Percentiles rank a stretch among this genome's conserved stretches.
These are phyloP conservation scores for Mimachlamys varia DNA, from an alignment of 2,888 invertebrate genomes.

Conservation along the genomic window DNA sequence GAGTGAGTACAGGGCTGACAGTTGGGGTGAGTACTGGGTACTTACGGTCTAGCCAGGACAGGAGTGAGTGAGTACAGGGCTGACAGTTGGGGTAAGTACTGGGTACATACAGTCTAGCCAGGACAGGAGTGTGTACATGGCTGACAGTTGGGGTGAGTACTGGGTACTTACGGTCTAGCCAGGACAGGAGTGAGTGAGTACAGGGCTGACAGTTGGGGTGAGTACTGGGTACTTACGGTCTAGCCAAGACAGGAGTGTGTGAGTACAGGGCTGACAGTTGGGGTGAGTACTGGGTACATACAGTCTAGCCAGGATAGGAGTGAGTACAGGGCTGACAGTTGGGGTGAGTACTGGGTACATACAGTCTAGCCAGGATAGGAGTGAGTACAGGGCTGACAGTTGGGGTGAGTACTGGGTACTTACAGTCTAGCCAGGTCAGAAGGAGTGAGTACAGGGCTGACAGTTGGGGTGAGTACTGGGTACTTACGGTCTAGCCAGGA, in stretches of 20 bases:
- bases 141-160: slow-evolving; percentile 47
- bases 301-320: not conserved
- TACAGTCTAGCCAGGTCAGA: slow-evolving; percentile 77
- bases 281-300: not conserved
- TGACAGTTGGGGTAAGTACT: too few species aligned
- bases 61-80: slow-evolving; percentile 50
- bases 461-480: slow-evolving; percentile 79
- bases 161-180: too few species aligned
- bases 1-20: too few species aligned
- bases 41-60: slow-evolving; percentile 78
- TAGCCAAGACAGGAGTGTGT: too few species aligned
- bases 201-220: too few species aligned
- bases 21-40: slow-evolving; percentile 48
- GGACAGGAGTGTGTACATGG: too few species aligned
- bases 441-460: slow-evolving; percentile 78
- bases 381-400: slow-evolving; percentile 77
- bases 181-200: too few species aligned
- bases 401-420: slow-evolving; percentile 76
- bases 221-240: too few species aligned
- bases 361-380: slow-evolving; percentile 78
- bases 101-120: too few species aligned
- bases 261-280: too few species aligned
- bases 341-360: slow-evolving; percentile 40
- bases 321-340: not conserved
- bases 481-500: slow-evolving; percentile 64